phyloP scores from a whole-genome alignment of 2,113 vertebrate species.

The Perognathus longimembris region DNA sequence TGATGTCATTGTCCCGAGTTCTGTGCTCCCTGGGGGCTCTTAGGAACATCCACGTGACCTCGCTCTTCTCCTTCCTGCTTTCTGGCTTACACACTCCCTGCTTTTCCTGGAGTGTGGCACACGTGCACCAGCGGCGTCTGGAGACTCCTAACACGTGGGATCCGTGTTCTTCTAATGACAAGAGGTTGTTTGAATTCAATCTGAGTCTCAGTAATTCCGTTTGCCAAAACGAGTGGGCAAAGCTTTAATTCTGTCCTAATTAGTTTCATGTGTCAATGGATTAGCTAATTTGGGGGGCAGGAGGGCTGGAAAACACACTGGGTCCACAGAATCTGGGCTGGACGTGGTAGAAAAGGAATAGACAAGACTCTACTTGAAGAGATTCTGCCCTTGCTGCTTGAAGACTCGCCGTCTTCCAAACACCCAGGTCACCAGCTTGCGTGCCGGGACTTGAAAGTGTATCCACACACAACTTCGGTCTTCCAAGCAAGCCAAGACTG shows the following conservation, averaged over 20 bases:
- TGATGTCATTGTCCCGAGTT: background rate
- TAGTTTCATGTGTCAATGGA: slow-evolving; percentile 64
- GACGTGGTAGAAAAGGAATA: background rate
- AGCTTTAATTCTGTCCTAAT: slow-evolving; percentile 71
- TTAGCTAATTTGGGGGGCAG: slow-evolving; percentile 29
- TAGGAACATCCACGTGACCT: background rate
- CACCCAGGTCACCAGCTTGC: background rate
- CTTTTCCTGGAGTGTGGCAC: background rate
- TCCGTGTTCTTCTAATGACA: slow-evolving; percentile 61
- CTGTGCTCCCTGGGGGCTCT: background rate
- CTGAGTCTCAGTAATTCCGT: slow-evolving; percentile 68
- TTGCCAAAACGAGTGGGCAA: slow-evolving; percentile 50
- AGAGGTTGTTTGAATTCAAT: slow-evolving; percentile 67
- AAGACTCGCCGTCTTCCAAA: background rate
- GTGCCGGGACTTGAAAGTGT: background rate
- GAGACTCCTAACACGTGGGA: slow-evolving; percentile 2
- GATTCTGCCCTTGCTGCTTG: background rate
- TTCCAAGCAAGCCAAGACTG: slow-evolving; percentile 26
- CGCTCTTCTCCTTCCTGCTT: background rate
- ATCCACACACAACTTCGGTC: background rate
- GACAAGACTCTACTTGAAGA: background rate
- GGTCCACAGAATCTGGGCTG: background rate
- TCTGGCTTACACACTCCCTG: background rate
- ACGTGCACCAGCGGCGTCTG: background rate
- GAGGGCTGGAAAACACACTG: slow-evolving; percentile 7